These are phyloP conservation scores for Vidua macroura DNA, from an alignment of 2,113 vertebrate genomes.

Conservation along the genomic window DNA sequence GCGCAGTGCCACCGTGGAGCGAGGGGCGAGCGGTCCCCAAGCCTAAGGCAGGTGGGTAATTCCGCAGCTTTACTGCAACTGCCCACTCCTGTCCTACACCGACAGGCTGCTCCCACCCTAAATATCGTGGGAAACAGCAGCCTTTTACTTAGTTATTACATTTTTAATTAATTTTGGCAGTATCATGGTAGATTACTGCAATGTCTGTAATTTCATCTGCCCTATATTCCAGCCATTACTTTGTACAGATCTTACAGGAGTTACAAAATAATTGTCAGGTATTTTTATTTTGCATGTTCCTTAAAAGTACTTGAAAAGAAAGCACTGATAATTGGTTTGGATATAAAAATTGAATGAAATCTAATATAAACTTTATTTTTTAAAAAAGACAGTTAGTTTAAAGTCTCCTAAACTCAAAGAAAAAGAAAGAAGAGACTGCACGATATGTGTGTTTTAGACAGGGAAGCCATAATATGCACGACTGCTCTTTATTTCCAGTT, in stretches of 20 bases:
- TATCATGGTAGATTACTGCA: background rate
- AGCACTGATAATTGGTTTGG: background rate
- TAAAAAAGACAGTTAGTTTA: background rate
- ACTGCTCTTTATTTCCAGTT: background rate
- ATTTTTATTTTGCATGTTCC: background rate
- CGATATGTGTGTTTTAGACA: accelerated
- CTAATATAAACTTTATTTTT: background rate
- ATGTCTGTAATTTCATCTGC: background rate
- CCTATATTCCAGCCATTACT: background rate
- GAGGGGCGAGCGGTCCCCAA: accelerated
- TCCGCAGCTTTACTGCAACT: too few species aligned
- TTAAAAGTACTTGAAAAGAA: background rate
- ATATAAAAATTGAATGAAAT: background rate
- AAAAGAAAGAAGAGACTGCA: background rate
- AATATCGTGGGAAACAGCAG: background rate
- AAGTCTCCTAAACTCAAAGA: background rate
- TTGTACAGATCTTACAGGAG: background rate
- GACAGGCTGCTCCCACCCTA: background rate
- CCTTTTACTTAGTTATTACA: background rate
- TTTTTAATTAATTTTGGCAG: background rate
- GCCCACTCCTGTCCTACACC: accelerated
- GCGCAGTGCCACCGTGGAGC: accelerated
- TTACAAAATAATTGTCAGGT: background rate
- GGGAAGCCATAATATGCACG: accelerated
- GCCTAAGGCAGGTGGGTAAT: background rate